A percentile compares a stretch with the other conserved stretches of the same genome.
These are phyloP conservation scores for Scotopteryx bipunctaria DNA, from an alignment of 2,888 invertebrate genomes.

Conservation along the genomic window DNA sequence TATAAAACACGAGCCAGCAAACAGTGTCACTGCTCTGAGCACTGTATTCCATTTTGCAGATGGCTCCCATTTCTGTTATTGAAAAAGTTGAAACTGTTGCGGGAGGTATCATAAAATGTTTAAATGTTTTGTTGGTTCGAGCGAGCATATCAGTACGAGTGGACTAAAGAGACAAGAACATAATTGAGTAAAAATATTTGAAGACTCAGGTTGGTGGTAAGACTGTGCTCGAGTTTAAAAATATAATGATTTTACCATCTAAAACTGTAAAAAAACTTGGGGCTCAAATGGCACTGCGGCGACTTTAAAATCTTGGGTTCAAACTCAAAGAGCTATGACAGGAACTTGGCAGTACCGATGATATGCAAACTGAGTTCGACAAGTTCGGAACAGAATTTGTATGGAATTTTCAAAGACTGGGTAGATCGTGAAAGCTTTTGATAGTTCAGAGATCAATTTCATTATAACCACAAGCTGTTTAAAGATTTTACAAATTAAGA, in stretches of 20 bases:
- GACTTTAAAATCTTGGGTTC: background rate
- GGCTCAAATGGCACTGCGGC: too few species aligned
- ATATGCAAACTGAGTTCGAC: conserved; percentile 11
- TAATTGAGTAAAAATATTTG: too few species aligned
- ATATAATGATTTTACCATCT: too few species aligned
- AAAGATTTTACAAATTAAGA: too few species aligned
- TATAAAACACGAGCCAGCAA: conserved; percentile 29
- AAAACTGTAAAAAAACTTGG: too few species aligned
- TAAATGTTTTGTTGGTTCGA: background rate
- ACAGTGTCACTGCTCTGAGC: conserved; percentile 22
- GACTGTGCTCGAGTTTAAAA: too few species aligned
- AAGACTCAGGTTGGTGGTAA: too few species aligned
- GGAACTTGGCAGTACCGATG: conserved; percentile 2
- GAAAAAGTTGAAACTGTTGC: conserved; percentile 38
- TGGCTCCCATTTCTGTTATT: conserved; percentile 51
- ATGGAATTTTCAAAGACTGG: background rate
- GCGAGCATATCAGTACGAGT: too few species aligned
- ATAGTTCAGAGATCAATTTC: too few species aligned
- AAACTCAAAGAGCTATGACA: background rate
- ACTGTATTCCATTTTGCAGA: conserved; percentile 49
- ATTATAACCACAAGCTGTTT: too few species aligned
- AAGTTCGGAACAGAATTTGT: background rate
- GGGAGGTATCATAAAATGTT: conserved; percentile 4
- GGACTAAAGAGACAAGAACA: too few species aligned
- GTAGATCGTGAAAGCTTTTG: background rate